These are phyloP conservation scores for Emmelina monodactyla DNA, from an alignment of 2,888 invertebrate genomes.

Conservation along the genomic window DNA sequence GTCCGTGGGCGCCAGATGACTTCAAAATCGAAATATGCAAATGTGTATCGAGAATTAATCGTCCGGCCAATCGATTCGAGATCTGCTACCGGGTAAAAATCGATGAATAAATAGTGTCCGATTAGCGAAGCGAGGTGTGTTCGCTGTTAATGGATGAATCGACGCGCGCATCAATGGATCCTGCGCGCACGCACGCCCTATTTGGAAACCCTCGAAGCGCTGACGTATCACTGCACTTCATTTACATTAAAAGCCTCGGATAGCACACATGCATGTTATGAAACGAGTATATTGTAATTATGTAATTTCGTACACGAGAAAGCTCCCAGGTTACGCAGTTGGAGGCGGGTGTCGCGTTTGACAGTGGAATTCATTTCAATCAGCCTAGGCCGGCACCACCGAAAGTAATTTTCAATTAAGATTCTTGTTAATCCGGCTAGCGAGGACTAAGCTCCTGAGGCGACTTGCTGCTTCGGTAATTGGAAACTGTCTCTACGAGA, in stretches of 20 bases:
- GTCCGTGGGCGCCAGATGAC: conserved; percentile 55
- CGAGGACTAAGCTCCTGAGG: conserved; percentile 33
- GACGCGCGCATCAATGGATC: conserved; percentile 39
- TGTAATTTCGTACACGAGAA: conserved; percentile 23
- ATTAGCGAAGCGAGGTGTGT: conserved; percentile 47
- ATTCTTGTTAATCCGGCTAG: conserved; percentile 54
- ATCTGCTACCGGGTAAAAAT: conserved; percentile 52
- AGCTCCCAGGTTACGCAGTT: conserved; percentile 37
- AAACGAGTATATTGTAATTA: not conserved
- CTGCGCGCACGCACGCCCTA: conserved; percentile 29
- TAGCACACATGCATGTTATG: not conserved
- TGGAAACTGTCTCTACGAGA: conserved; percentile 47
- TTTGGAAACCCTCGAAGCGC: conserved; percentile 36
- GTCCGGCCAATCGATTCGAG: conserved; percentile 46
- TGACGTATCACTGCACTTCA: conserved; percentile 23
- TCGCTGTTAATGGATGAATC: conserved; percentile 42
- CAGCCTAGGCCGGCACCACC: conserved; percentile 35
- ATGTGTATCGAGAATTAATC: conserved; percentile 51
- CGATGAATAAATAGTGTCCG: conserved; percentile 55
- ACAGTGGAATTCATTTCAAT: conserved; percentile 48
- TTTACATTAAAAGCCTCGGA: conserved; percentile 18
- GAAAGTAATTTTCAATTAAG: conserved; percentile 60
- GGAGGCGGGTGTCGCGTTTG: conserved; percentile 30
- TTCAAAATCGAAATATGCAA: conserved; percentile 60
- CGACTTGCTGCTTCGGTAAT: conserved; percentile 42